Conservation (phyloP, 2,113 vertebrate genomes). For the Stomatorhinus ivindoensis region DNA sequence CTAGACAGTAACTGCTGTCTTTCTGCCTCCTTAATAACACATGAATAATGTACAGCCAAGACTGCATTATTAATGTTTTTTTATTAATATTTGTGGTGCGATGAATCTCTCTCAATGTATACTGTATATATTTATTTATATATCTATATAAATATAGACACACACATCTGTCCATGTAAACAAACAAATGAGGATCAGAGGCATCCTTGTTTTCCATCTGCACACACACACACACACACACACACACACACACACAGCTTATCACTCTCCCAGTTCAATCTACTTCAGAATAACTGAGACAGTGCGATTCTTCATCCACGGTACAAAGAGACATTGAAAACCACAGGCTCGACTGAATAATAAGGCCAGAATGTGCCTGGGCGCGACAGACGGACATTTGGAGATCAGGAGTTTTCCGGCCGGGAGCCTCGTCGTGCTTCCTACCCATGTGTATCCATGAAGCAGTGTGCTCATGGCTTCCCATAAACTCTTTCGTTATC, state of each 20-base stretch:
- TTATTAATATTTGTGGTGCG: slow-evolving; percentile 62
- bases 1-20: slow-evolving; percentile 45
- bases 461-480: not conserved
- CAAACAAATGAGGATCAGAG: slow-evolving; percentile 32
- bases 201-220: slow-evolving; percentile 24
- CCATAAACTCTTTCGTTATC: not conserved
- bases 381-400: not conserved
- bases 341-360: not conserved
- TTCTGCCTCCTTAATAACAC: slow-evolving; percentile 44
- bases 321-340: slow-evolving; percentile 2
- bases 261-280: not conserved
- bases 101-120: slow-evolving; percentile 22
- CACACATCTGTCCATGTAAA: slow-evolving; percentile 11
- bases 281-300: slow-evolving; percentile 6
- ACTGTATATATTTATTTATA: not conserved
- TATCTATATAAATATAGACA: slow-evolving; percentile 10
- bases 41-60: slow-evolving; percentile 65
- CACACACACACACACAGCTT: slow-evolving; percentile 3
- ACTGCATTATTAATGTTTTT: slow-evolving; percentile 51
- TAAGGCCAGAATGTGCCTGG: not conserved
- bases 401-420: not conserved
- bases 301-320: slow-evolving; percentile 4
- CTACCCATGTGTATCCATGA: not conserved
- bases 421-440: not conserved
- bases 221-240: not conserved